These are phyloP conservation scores for Hesperophylax magnus DNA, from an alignment of 1,140 invertebrate species.

Conservation along the genomic window DNA sequence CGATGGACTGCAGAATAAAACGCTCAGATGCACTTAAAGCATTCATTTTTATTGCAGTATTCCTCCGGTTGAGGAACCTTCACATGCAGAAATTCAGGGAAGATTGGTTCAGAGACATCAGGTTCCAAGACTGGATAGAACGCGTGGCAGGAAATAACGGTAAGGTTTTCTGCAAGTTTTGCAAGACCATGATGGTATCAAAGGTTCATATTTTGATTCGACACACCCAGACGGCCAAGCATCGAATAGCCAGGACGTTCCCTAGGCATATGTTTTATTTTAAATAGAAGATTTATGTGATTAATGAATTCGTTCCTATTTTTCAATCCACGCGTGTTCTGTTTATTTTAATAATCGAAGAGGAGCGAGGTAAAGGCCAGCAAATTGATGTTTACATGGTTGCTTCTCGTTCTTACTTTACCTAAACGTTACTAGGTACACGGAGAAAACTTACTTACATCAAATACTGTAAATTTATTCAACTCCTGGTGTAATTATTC, in stretches of 20 bases:
- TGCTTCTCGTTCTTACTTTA: too few species aligned
- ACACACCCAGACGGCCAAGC: slow-evolving; percentile 27
- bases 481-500: too few species aligned
- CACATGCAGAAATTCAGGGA: slow-evolving; percentile 22
- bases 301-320: neutral
- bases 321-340: too few species aligned
- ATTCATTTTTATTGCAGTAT: slow-evolving; percentile 1
- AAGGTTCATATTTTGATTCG: slow-evolving; percentile 34
- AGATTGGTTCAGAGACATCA: slow-evolving; percentile 23
- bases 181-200: slow-evolving; percentile 20
- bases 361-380: too few species aligned
- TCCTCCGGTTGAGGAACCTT: neutral
- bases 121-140: slow-evolving; percentile 36
- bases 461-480: too few species aligned
- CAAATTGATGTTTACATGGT: too few species aligned
- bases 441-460: too few species aligned
- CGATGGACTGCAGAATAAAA: too few species aligned
- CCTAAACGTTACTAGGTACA: too few species aligned
- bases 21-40: too few species aligned
- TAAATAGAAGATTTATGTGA: neutral
- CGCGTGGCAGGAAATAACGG: slow-evolving; percentile 19
- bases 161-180: slow-evolving; percentile 21
- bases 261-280: slow-evolving; percentile 6
- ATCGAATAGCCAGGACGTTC: slow-evolving; percentile 6
- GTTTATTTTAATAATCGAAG: too few species aligned